Percentiles rank a stretch among this genome's conserved stretches.
phyloP scores from a whole-genome alignment of 2,888 invertebrate genomes.

The Agrotis clavis region DNA sequence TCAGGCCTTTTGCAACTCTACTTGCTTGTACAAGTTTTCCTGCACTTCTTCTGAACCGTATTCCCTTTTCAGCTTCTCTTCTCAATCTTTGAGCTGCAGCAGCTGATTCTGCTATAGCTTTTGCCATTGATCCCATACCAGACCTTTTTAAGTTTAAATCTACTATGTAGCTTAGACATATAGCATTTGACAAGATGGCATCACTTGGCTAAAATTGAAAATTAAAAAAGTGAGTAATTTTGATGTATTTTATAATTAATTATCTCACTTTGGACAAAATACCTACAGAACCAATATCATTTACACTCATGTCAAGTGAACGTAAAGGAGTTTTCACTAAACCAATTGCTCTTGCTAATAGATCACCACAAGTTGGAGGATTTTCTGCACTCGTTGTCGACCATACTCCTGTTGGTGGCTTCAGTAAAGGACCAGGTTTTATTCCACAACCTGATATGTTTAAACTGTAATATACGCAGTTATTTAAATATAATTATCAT shows the following conservation, averaged over 20 bases:
- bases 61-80: constrained; percentile 87
- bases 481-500: background rate
- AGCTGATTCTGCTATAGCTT: constrained; percentile 87
- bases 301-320: constrained; percentile 87
- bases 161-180: constrained; percentile 85
- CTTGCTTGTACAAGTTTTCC: constrained; percentile 86
- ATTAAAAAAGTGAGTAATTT: background rate
- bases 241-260: background rate
- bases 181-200: constrained; percentile 83
- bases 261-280: constrained; percentile 4
- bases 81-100: constrained; percentile 85
- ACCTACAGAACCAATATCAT: constrained; percentile 87
- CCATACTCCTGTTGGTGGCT: constrained; percentile 88
- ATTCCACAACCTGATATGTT: constrained; percentile 89
- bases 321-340: constrained; percentile 87
- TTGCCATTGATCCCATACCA: constrained; percentile 85
- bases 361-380: constrained; percentile 87
- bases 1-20: constrained; percentile 87
- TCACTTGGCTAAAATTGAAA: constrained; percentile 83
- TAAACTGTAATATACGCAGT: constrained; percentile 72
- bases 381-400: constrained; percentile 86
- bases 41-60: constrained; percentile 86
- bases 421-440: constrained; percentile 80
- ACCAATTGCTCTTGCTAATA: constrained; percentile 88
- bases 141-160: constrained; percentile 87